Evolutionary conservation across 2,113 vertebrate species (phyloP).

Genomic region (Larimichthys polyactis): DNA sequence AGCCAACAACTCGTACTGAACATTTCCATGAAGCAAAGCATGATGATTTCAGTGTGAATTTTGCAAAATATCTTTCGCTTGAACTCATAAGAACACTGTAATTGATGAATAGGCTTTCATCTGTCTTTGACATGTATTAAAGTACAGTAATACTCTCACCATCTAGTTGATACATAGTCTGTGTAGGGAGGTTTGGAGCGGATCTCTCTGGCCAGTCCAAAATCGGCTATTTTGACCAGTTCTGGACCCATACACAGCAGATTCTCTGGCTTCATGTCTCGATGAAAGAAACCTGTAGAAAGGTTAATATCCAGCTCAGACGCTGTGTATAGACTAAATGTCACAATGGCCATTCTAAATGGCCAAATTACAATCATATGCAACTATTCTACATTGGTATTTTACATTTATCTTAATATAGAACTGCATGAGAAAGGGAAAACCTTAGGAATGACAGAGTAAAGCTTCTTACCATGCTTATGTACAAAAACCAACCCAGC

Average conservation of each 20-base stretch:
- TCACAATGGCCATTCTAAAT: background rate
- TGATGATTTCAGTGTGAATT: background rate
- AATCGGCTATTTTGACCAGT: constrained; percentile 98
- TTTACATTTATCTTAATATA: background rate
- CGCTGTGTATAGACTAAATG: constrained; percentile 51
- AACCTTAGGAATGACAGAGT: constrained; percentile 29
- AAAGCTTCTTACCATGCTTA: constrained; percentile 82
- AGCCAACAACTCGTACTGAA: background rate
- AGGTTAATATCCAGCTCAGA: background rate
- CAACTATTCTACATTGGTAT: background rate
- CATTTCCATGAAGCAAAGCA: background rate
- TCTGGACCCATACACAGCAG: constrained; percentile 98
- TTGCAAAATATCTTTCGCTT: background rate
- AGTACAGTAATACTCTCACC: constrained; percentile 81
- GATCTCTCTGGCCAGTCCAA: constrained; percentile 97
- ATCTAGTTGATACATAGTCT: constrained; percentile 97
- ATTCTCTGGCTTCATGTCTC: constrained; percentile 99
- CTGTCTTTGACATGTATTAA: background rate
- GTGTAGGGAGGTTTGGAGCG: constrained; percentile 97
- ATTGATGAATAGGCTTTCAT: background rate
- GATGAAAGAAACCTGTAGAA: constrained; percentile 93
- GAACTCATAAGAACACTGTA: background rate
- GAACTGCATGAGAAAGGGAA: background rate
- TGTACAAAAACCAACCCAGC: constrained; percentile 86
- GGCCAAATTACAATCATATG: background rate